Evolutionary conservation across 2,113 vertebrate genomes (phyloP), one percentile per base, ranked within the genome.

Genomic region (Acanthisitta chloris): DNA sequence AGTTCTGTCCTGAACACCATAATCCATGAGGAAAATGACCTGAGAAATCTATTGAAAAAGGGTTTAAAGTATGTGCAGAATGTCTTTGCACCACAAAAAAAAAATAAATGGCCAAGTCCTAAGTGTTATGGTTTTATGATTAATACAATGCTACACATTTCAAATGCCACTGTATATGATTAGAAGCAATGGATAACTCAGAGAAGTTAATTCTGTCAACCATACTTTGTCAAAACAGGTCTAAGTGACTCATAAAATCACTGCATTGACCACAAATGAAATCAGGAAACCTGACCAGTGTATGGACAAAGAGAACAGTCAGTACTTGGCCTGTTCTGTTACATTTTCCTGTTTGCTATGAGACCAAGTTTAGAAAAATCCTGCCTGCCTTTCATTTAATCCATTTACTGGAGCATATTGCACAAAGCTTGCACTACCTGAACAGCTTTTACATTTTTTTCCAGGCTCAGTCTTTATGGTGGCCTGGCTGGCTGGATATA

Each of bases 381-480:
- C 19, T 73, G 59, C 23, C 31, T 61, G 21, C 18, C 52, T 86
- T 95, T 88, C 59, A 49, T 86, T 96, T 91, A 81, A 72, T 93
- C 59, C 33, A 31, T 93, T 89, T 55, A 62, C 73, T 28, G 26
- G 65, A 74, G 66, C 33, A 72, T 45, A 69, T 29, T 79, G n/a
- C 79, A 93, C 69, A 93, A 91, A 92, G 36, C 66, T 93, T 96
- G 94, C 7, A 19, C 23, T 70, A 77, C 54, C 57, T 78, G 34
- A 54, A 52, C 26, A 77, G 55, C 38, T 88, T 91, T 90, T 94
- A 73, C 28, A n/a, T 45, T 66, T 96, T 90, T 82, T 86, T 92
- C 92, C 80, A 85, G 43, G 54, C 28, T 94, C 36, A 66, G 14
- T 89, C 65, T 92, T 95, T 48, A 31, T 40, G 19, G 24, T 83